Evolutionary conservation across 2,113 vertebrate genomes (phyloP), one percentile per base, ranked within the genome.

Genomic region (Strix aluco): DNA sequence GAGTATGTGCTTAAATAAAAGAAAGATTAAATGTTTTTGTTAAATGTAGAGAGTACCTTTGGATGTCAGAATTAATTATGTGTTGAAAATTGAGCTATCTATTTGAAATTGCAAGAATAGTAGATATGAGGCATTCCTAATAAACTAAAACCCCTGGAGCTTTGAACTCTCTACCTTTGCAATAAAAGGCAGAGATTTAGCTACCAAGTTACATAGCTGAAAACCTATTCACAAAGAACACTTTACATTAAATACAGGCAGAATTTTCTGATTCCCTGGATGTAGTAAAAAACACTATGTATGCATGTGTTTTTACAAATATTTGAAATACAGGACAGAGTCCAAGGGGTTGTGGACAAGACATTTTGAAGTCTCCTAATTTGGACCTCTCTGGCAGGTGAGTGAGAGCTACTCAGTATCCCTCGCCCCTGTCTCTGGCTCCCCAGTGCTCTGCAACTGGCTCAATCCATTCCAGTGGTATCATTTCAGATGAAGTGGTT

Each of bases 31-130:
- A 89, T 30, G 34, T 80, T 70, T 94, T 88, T 79, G 4, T 78
- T 74, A 83, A 90, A 90, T 69, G 26, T 57, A 14, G 30, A 79
- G 15, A 84, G 9, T 66, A 54, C 27, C 13, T 65, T 78, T 78
- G 27, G 26, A 96, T 81, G 21, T 4, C 49, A 80, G 58, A 93
- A 74, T 83, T 96, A 95, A 92, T 92, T 90, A 27, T 21, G 29
- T 51, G 29, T 73, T 74, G 84, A 86, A 96, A 94, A 78, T 70
- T n/a, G 27, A 94, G 22, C 34, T 70, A 57, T 72, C 73, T 63
- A 9, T 86, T 88, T 84, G 61, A 93, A 92, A 88, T 47, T 77
- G 19, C 44, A 78, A 23, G 1, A 81, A 82, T 75, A 86, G 63
- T 59, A 93, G 80, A 72, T 74, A 73, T 10, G 55, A 92, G 23